Conservation (phyloP, 2,113 vertebrate genomes). For the Amia ocellicauda region DNA sequence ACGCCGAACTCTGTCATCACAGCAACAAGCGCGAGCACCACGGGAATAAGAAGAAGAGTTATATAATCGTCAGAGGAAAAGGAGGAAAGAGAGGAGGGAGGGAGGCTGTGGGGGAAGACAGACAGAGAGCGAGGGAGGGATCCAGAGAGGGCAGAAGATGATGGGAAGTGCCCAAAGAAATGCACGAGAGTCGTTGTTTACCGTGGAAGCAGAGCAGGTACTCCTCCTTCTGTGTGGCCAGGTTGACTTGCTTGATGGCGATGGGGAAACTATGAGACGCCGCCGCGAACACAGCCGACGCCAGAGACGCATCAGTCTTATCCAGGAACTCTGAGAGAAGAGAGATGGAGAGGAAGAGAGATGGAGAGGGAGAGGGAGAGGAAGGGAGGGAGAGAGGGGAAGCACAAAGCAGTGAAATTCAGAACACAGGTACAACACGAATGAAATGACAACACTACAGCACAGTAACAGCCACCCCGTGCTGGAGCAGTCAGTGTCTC, state of each 20-base stretch:
- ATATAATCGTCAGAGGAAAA: too few relatives aligned
- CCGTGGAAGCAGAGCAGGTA: constrained; percentile 97
- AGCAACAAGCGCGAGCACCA: neutral
- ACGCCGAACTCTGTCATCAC: constrained; percentile 85
- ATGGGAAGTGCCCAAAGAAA: too few relatives aligned
- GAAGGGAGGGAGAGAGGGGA: neutral
- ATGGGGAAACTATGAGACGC: constrained; percentile 94
- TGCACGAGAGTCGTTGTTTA: constrained; percentile 40
- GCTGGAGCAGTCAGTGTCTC: too few relatives aligned
- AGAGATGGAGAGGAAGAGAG: neutral
- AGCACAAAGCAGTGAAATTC: neutral
- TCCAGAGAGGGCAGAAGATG: neutral
- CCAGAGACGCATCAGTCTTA: constrained; percentile 92
- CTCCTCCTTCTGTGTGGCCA: constrained; percentile 87
- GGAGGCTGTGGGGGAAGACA: neutral
- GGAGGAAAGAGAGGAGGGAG: too few relatives aligned
- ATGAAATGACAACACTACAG: neutral
- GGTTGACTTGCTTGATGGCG: constrained; percentile 90
- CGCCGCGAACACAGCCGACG: constrained; percentile 85
- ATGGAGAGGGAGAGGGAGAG: neutral
- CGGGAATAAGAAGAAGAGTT: too few relatives aligned
- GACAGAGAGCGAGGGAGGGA: neutral
- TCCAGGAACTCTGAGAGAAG: constrained; percentile 85
- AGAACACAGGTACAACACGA: neutral
- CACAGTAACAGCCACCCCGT: neutral